phyloP scores from a whole-genome alignment of 2,113 vertebrate genomes.

The Zosterops pallidus region DNA sequence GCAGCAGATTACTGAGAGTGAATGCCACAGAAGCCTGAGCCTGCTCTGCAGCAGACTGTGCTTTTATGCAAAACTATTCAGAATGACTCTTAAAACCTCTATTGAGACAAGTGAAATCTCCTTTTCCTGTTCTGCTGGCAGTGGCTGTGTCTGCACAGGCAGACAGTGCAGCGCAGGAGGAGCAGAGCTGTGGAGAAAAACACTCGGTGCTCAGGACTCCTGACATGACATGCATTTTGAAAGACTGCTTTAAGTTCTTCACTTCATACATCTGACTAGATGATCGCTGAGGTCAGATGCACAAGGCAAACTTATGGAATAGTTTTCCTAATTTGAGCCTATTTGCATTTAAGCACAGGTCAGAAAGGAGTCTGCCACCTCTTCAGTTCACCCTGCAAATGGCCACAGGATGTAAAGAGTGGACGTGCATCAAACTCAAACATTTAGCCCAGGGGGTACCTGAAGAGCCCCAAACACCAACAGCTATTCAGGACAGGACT shows the following conservation, averaged over 20 bases:
- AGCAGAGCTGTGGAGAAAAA: background rate
- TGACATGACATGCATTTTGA: accelerated
- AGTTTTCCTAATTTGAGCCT: background rate
- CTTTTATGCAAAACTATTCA: background rate
- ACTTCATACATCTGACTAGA: background rate
- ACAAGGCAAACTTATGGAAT: background rate
- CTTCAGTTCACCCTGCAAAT: background rate
- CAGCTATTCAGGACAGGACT: background rate
- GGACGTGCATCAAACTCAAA: background rate
- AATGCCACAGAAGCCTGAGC: accelerated
- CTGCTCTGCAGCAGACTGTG: background rate
- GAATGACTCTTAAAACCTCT: background rate
- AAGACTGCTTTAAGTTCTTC: background rate
- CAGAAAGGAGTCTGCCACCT: background rate
- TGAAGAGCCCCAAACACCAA: background rate
- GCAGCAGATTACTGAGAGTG: background rate
- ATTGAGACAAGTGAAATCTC: background rate
- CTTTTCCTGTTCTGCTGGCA: background rate
- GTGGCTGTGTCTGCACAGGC: background rate
- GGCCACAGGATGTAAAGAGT: accelerated
- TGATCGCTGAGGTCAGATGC: background rate
- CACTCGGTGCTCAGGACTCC: background rate
- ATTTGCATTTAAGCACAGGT: background rate
- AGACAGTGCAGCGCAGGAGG: background rate
- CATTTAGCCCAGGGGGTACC: too few relatives aligned